These are phyloP conservation scores for Drosophila leontia DNA, from an alignment of 1,140 invertebrate genomes.

Conservation along the genomic window DNA sequence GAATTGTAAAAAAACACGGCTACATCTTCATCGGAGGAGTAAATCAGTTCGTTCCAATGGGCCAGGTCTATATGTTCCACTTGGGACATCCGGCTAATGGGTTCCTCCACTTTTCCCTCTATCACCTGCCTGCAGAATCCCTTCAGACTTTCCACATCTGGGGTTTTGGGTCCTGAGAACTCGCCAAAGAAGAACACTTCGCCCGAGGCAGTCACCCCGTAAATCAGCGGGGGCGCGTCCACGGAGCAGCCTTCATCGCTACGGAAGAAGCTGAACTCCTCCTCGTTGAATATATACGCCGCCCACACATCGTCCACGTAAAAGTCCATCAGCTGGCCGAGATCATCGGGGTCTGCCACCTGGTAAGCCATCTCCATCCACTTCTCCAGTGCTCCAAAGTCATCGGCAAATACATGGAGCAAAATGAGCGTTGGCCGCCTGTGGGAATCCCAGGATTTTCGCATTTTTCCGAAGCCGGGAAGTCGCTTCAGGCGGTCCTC, in stretches of 20 bases:
- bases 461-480: not conserved
- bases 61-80: conserved; percentile 21
- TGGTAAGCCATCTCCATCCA: conserved; percentile 47
- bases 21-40: conserved; percentile 26
- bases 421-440: conserved; percentile 30
- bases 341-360: conserved; percentile 18
- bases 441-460: conserved; percentile 1
- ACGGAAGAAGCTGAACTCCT: conserved; percentile 3
- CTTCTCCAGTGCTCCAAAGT: conserved; percentile 15
- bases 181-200: conserved; percentile 48
- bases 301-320: conserved; percentile 47
- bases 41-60: conserved; percentile 41
- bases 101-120: not conserved
- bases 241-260: not conserved
- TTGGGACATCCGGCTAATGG: not conserved
- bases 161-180: not conserved
- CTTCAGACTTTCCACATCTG: conserved; percentile 13
- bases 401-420: conserved; percentile 45
- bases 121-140: conserved; percentile 42
- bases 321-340: conserved; percentile 34
- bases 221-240: conserved; percentile 41
- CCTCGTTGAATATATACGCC: conserved; percentile 27
- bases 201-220: conserved; percentile 31
- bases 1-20: conserved; percentile 39
- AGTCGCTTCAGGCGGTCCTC: conserved; percentile 33